phyloP scores from a whole-genome alignment of 2,113 vertebrate genomes.

The Ia io region DNA sequence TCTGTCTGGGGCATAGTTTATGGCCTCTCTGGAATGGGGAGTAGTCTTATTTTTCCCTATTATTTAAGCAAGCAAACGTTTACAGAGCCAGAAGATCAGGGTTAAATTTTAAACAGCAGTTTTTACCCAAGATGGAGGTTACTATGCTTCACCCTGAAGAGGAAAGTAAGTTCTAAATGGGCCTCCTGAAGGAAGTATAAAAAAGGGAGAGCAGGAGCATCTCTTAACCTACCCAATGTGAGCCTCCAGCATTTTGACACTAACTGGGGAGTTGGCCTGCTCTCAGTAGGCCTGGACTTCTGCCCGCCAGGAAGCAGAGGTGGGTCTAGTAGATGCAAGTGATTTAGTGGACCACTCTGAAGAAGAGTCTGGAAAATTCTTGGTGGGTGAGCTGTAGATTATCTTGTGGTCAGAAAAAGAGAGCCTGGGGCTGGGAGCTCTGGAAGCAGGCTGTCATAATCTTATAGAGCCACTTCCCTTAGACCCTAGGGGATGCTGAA shows the following conservation, averaged over 20 bases:
- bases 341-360: neutral
- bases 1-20: no score
- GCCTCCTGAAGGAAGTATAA: neutral
- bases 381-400: neutral
- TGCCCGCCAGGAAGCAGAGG: neutral
- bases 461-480: neutral
- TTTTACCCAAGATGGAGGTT: no score
- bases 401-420: neutral
- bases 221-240: neutral
- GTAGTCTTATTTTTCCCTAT: no score
- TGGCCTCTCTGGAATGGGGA: no score
- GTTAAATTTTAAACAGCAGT: no score
- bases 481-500: neutral
- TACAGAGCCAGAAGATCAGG: no score
- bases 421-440: neutral
- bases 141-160: neutral
- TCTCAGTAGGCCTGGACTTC: neutral
- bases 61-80: no score
- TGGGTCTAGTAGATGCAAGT: neutral
- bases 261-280: neutral
- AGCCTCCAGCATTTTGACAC: neutral
- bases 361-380: neutral
- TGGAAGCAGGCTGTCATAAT: neutral
- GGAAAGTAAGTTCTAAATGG: conserved; percentile 1
- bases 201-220: neutral